Base-by-base conservation (phyloP, 2,113 vertebrate genomes). In the Electrona antarctica region DNA sequence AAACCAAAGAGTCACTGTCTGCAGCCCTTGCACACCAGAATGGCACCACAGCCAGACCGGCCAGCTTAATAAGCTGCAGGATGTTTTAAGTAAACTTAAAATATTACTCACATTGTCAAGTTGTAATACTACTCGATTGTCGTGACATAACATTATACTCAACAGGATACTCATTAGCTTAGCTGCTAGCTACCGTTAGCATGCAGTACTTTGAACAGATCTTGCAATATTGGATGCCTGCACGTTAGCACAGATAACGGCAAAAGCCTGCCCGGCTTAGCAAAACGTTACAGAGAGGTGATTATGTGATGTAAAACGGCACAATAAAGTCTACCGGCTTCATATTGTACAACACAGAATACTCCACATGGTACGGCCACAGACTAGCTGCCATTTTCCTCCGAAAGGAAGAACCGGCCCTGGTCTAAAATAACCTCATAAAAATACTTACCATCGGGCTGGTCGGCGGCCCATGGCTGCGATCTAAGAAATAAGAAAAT, bases 401-500 rank as follows among this genome's bases (percentile, higher is more conserved):
- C 50, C 3, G 28, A 3, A 7, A 6, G 2, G 0, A 11, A 49
- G 4, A 9, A 15, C 7, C 13, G 3, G 28, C 58, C 28, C 21
- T 54, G 0, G 0, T 9, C 13, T 11, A 3, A 65, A 74, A 57
- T 0, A 0, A 3, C 6, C 0, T 7, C 8, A 1, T 48, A 4
- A 14, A 6, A 0, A n/a, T 6, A 92, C 93, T 93, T 76, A 94
- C 93, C 93, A 94, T 67, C 93, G 93, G 80, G 93, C 93, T 80
- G 93, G 93, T 76, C 93, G 93, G 74, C 93, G 93, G 71, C 93
- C 93, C 93, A 94, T 94, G 84, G 83, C 87, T 90, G 81, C 89
- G 45, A 92, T 84, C 93, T 94, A 83, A 33, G 76, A 84, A 6
- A 58, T 0, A 61, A 76, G 13, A 87, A 67, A 70, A 77, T 33